Percentiles rank a stretch among this genome's conserved stretches.
These are phyloP conservation scores for Pelobates fuscus DNA, from an alignment of 2,113 vertebrate species.

Conservation along the genomic window DNA sequence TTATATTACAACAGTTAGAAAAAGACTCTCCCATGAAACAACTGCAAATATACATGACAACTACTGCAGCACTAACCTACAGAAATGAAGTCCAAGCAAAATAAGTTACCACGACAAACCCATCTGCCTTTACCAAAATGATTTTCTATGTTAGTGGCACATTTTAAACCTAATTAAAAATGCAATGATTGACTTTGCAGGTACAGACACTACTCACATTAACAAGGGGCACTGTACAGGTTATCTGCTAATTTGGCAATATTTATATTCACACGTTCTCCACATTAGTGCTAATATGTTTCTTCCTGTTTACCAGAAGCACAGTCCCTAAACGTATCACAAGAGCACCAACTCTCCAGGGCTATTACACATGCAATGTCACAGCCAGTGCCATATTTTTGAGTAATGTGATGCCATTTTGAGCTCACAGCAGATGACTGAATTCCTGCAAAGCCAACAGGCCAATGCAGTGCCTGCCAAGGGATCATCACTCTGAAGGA, in stretches of 20 bases:
- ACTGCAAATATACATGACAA: neutral
- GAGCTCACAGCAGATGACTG: too few species aligned
- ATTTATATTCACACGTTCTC: neutral
- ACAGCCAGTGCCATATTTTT: neutral
- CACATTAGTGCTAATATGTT: neutral
- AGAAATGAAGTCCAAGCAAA: slow-evolving; percentile 6
- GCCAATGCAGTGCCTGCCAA: too few species aligned
- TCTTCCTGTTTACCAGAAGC: neutral
- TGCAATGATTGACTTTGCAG: slow-evolving; percentile 22
- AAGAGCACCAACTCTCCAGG: neutral
- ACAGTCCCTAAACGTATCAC: neutral
- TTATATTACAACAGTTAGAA: neutral
- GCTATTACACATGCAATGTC: neutral
- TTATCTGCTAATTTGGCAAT: slow-evolving; percentile 15
- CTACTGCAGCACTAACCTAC: neutral
- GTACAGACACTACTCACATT: slow-evolving; percentile 18
- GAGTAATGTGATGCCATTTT: neutral
- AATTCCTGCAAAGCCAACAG: too few species aligned
- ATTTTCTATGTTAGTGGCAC: neutral
- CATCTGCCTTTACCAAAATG: neutral
- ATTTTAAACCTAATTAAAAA: slow-evolving; percentile 27
- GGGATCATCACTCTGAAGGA: too few species aligned
- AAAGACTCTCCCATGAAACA: neutral
- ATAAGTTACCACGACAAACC: slow-evolving; percentile 32
- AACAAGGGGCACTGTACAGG: slow-evolving; percentile 13